A percentile compares a stretch with the other conserved stretches of the same genome.
These are phyloP conservation scores for Poeciliopsis prolifica DNA, from an alignment of 2,113 vertebrate species.

Conservation along the genomic window DNA sequence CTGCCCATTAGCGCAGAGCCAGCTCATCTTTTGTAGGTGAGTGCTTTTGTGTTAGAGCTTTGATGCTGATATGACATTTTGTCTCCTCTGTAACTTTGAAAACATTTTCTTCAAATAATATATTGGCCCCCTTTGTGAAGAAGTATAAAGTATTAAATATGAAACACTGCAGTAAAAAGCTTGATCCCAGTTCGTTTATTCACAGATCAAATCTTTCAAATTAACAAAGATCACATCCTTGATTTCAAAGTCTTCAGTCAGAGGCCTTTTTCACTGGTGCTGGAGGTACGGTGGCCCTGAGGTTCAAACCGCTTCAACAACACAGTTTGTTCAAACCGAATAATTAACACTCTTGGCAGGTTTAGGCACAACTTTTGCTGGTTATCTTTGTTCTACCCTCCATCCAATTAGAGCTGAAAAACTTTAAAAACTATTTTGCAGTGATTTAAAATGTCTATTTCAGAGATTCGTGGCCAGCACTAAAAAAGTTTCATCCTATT, in stretches of 20 bases:
- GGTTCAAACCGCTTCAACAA: no score
- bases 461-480: not conserved
- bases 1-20: slow-evolving; percentile 44
- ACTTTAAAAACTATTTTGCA: not conserved
- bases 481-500: not conserved
- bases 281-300: no score
- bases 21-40: slow-evolving; percentile 16
- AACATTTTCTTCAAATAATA: not conserved
- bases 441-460: not conserved
- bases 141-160: not conserved
- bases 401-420: not conserved
- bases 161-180: not conserved
- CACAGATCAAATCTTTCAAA: not conserved
- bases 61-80: slow-evolving; percentile 18
- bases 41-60: slow-evolving; percentile 24
- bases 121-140: not conserved
- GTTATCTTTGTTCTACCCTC: not conserved
- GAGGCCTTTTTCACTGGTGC: no score
- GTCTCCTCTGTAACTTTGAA: not conserved
- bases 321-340: no score
- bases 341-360: not conserved
- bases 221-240: no score
- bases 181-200: not conserved
- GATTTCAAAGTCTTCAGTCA: no score
- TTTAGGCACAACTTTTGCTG: not conserved